Conservation (phyloP, 2,888 invertebrate species). For the Andrena haemorrhoa region DNA sequence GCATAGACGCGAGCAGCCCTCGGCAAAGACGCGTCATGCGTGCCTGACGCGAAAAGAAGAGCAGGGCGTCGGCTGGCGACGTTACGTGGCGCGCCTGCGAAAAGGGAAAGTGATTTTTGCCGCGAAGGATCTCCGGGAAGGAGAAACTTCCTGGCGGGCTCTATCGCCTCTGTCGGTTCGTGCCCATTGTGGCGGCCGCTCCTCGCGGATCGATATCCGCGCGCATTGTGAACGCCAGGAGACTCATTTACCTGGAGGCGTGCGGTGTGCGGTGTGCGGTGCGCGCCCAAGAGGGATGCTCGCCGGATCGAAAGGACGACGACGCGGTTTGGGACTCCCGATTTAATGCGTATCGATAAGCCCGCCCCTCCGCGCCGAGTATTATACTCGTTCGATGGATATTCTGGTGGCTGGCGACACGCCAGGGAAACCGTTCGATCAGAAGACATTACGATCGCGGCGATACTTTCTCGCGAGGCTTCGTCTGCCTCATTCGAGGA, state of each 20-base stretch:
- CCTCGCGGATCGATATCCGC: constrained; percentile 56
- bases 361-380: constrained; percentile 18
- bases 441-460: constrained; percentile 15
- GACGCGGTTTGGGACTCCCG: constrained; percentile 27
- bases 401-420: constrained; percentile 25
- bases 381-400: constrained; percentile 20
- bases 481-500: too few relatives aligned
- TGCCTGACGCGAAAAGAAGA: constrained; percentile 22
- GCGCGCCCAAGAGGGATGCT: constrained; percentile 9
- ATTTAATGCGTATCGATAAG: constrained; percentile 71
- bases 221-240: constrained; percentile 50
- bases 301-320: constrained; percentile 24
- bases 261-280: constrained; percentile 11
- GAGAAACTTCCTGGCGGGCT: constrained; percentile 53
- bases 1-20: constrained; percentile 27
- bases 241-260: constrained; percentile 59
- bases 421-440: constrained; percentile 31
- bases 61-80: constrained; percentile 32
- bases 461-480: background rate
- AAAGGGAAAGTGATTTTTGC: constrained; percentile 72
- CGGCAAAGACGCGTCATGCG: constrained; percentile 45
- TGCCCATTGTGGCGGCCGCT: constrained; percentile 8
- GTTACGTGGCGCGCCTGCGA: constrained; percentile 65
- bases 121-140: constrained; percentile 40
- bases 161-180: constrained; percentile 27